phyloP scores from a whole-genome alignment of 2,113 vertebrate genomes.

The Pelodiscus sinensis region DNA sequence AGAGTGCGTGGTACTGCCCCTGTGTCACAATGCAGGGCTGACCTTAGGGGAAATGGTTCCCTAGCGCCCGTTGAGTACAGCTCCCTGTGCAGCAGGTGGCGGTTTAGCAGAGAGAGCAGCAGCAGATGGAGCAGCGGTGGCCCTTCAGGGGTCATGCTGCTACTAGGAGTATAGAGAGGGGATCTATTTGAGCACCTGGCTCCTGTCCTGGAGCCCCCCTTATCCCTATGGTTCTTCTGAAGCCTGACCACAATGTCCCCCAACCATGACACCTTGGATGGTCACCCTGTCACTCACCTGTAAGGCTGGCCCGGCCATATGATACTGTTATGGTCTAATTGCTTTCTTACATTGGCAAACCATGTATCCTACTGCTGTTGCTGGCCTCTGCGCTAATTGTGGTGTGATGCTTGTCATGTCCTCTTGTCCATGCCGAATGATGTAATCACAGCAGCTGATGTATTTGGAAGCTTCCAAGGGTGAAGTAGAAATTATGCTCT shows the following conservation, averaged over 20 bases:
- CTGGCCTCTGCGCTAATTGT: conserved; percentile 21
- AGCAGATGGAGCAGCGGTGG: no score
- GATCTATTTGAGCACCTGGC: background rate
- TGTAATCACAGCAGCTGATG: conserved; percentile 37
- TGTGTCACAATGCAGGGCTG: background rate
- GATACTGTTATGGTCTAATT: conserved; percentile 26
- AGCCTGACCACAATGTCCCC: background rate
- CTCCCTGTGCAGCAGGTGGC: background rate
- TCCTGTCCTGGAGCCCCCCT: background rate
- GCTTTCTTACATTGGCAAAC: conserved; percentile 40
- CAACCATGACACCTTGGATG: no score
- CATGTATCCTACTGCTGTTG: conserved; percentile 24
- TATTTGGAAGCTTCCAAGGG: conserved; percentile 34
- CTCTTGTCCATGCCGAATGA: conserved; percentile 18
- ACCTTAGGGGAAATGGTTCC: background rate
- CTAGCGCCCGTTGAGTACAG: background rate
- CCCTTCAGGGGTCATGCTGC: background rate
- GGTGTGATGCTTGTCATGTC: conserved; percentile 9
- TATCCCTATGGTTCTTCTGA: background rate
- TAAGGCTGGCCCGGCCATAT: background rate
- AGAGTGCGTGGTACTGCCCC: background rate
- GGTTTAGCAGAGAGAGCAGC: no score
- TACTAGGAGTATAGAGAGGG: no score
- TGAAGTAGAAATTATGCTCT: background rate
- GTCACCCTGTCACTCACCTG: no score